Percentiles rank a stretch among this genome's conserved stretches.
These are phyloP conservation scores for Drosophila malerkotliana DNA, from an alignment of 1,140 invertebrate species.

Conservation along the genomic window DNA sequence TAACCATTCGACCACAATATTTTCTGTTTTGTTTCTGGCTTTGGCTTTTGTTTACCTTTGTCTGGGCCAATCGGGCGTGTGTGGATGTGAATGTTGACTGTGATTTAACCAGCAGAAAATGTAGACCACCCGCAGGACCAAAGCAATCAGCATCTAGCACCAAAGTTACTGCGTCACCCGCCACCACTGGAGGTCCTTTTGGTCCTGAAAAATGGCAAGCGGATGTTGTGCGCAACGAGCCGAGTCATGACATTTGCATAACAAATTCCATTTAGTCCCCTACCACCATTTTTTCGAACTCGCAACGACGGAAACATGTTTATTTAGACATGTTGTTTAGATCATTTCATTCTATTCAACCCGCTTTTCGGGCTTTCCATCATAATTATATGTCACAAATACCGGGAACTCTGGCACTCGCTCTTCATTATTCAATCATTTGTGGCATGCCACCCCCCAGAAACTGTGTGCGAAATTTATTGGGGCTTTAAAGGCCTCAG, in stretches of 20 bases:
- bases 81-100: constrained; percentile 8
- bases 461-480: constrained; percentile 15
- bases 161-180: constrained; percentile 13
- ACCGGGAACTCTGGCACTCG: constrained; percentile 21
- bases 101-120: constrained; percentile 32
- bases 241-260: constrained; percentile 72
- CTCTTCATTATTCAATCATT: constrained; percentile 56
- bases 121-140: constrained; percentile 37
- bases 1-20: constrained; percentile 35
- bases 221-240: constrained; percentile 74
- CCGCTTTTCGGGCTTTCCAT: constrained; percentile 19
- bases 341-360: constrained; percentile 50
- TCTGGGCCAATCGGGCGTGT: constrained; percentile 26
- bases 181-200: constrained; percentile 31
- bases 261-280: constrained; percentile 36
- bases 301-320: constrained; percentile 57
- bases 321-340: no score
- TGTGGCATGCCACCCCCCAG: constrained; percentile 1
- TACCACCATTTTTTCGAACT: not conserved
- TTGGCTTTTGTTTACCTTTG: constrained; percentile 53
- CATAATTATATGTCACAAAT: constrained; percentile 65
- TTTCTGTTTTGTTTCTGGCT: constrained; percentile 18
- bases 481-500: constrained; percentile 16
- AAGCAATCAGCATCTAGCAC: constrained; percentile 60
- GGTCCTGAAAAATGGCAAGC: constrained; percentile 55